A percentile compares a stretch with the other conserved stretches of the same genome.
Evolutionary conservation across 2,113 vertebrate species (phyloP).

Genomic region (Sturnira hondurensis): DNA sequence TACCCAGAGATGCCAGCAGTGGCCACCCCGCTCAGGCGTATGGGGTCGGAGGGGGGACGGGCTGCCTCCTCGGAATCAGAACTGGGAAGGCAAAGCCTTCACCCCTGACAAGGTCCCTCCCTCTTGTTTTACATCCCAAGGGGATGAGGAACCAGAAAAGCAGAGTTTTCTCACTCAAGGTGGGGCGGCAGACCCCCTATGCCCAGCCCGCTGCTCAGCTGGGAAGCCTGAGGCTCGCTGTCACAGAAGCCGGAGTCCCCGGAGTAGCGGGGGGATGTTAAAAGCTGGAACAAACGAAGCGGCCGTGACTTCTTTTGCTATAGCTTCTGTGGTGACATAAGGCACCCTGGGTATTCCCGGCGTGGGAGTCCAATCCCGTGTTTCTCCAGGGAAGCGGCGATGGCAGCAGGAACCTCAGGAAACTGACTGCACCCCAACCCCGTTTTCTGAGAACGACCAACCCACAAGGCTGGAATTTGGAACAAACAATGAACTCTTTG

Average conservation of each 20-base stretch:
- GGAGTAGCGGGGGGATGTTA: not conserved
- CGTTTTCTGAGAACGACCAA: not conserved
- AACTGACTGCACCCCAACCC: not conserved
- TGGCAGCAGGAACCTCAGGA: not conserved
- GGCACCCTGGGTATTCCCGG: not conserved
- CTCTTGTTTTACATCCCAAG: not conserved
- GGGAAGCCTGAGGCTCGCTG: not conserved
- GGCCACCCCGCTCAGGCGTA: not conserved
- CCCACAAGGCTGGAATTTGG: not conserved
- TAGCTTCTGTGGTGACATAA: not conserved
- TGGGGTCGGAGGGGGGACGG: accelerated
- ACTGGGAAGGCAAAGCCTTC: not conserved
- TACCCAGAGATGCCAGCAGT: accelerated
- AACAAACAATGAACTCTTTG: not conserved
- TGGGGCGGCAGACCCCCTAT: not conserved
- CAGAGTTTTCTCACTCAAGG: not conserved
- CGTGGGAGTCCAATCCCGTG: not conserved
- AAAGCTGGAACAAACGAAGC: not conserved
- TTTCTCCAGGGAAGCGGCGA: not conserved
- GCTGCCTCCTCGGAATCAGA: not conserved
- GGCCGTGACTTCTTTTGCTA: not conserved
- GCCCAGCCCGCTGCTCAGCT: not conserved
- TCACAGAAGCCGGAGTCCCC: not conserved
- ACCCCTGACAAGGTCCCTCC: accelerated
- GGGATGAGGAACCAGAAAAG: not conserved